Base-by-base conservation (phyloP, 2,797 vertebrate genomes). In the Thunnus albacares region DNA sequence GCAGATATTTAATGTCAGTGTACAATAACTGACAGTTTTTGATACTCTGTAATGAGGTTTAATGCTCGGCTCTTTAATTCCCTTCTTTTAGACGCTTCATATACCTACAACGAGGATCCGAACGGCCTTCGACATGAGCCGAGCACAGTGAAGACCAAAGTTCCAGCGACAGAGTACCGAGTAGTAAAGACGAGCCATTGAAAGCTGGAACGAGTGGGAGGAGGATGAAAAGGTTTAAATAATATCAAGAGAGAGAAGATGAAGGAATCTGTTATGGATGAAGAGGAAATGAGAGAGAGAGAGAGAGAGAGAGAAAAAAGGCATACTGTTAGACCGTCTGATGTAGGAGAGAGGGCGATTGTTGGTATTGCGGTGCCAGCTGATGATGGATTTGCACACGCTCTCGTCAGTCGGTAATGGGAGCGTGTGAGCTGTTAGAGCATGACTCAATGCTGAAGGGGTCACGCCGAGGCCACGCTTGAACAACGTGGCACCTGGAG, bases 341-440 rank as follows among this genome's bases (percentile, higher is more conserved):
- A 68, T 43, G 75, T 73, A 7, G 66, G 26, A 51, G 26, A 51
- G 41, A 66, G 30, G 41, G 43, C 53, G 65, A 51, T 51, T 82
- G 79, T 64, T 75, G 80, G 63, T 57, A 82, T 47, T 78, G 73
- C 55, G 61, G 72, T 72, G 81, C 80, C 85, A 83, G 79, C 61
- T 71, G 79, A 88, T 88, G 84, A 89, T 87, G 83, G 87, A 89
- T 86, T 77, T 84, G 75, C 70, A 78, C 71, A 72, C 41, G 57
- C 82, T 91, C 67, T 24, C 52, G 26, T 85, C 79, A 80, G 79
- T 63, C 30, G 60, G 77, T 86, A 88, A 90, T 75, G 71, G 82
- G 83, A 90, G 86, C 41, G 17, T 79, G 80, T 57, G 83, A 84
- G 80, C 62, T 65, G 41, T 69, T 77, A 59, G 84, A 89, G 85